A percentile compares a stretch with the other conserved stretches of the same genome.
Conservation (phyloP, 1,140 invertebrate genomes). For the Cyrtorhinus lividipennis region DNA sequence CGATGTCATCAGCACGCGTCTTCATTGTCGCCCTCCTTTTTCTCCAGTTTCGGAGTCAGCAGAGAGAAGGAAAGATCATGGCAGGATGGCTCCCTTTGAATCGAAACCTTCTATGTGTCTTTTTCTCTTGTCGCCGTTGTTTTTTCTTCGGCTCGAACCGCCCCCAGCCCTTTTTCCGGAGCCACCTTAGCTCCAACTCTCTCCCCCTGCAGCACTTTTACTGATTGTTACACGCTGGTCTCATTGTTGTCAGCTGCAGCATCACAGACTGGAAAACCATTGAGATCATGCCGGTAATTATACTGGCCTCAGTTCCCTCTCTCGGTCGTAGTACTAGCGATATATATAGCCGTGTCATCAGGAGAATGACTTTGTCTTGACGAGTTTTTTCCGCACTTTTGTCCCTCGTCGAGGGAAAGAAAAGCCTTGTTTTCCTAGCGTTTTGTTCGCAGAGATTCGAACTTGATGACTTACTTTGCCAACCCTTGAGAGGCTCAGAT, state of each 20-base stretch:
- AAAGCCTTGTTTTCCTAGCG: background rate
- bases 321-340: background rate
- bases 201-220: background rate
- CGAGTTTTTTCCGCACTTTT: background rate
- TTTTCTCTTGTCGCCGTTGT: no score
- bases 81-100: background rate
- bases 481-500: background rate
- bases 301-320: background rate
- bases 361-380: background rate
- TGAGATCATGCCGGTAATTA: background rate
- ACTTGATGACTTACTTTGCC: background rate
- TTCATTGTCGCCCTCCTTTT: slow-evolving; percentile 11
- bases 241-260: background rate
- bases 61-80: background rate
- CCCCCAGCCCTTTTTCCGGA: background rate
- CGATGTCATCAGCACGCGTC: slow-evolving; percentile 7
- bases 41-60: background rate
- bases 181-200: background rate
- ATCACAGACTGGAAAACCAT: background rate
- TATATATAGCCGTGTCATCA: background rate
- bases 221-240: background rate
- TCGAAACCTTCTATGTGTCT: background rate
- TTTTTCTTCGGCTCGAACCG: background rate
- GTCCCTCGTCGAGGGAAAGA: background rate
- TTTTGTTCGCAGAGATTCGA: background rate